phyloP scores from a whole-genome alignment of 2,888 invertebrate genomes.

The Leptinotarsa juncta region DNA sequence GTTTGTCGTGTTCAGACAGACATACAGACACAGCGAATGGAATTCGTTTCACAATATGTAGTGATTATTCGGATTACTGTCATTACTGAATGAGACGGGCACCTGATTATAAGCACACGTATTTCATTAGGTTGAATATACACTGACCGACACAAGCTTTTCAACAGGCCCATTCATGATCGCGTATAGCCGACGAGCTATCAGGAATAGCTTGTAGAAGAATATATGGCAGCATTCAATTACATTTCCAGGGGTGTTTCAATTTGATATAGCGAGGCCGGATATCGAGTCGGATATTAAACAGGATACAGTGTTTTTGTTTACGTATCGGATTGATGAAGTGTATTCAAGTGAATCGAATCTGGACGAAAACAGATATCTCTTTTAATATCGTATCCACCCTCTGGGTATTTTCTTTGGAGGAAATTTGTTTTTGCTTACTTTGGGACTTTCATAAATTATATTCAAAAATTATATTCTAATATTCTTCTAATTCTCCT shows the following conservation, averaged over 20 bases:
- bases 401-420: not conserved
- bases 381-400: not conserved
- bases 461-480: no score
- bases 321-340: slow-evolving; percentile 4
- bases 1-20: no score
- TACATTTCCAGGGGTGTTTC: not conserved
- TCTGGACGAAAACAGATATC: not conserved
- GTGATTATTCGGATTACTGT: no score
- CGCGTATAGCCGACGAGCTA: not conserved
- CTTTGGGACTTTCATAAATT: no score
- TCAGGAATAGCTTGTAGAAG: not conserved
- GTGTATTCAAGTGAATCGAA: not conserved
- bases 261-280: not conserved
- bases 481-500: no score
- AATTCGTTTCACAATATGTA: no score
- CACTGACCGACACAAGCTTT: no score
- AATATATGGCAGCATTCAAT: not conserved
- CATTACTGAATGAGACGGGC: no score
- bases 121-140: no score
- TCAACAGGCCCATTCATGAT: not conserved
- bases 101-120: no score
- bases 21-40: no score
- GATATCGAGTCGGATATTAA: not conserved
- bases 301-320: not conserved
- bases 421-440: no score